phyloP scores from a whole-genome alignment of 2,797 vertebrate species.

The Phoxinus dragarum region DNA sequence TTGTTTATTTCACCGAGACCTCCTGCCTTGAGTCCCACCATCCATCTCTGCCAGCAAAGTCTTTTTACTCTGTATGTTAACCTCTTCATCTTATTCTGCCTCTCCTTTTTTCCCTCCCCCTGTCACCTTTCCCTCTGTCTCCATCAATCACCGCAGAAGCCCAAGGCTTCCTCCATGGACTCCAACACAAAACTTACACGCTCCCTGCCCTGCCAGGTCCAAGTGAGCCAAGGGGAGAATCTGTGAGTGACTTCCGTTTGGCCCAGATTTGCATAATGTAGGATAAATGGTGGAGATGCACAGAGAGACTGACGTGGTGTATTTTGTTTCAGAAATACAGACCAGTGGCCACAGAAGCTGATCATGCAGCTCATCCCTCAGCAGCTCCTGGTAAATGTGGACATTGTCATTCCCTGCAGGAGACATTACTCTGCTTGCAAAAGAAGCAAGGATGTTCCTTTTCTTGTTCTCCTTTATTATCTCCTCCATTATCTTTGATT shows the following conservation, averaged over 20 bases:
- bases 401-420: background rate
- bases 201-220: constrained; percentile 92
- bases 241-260: constrained; percentile 81
- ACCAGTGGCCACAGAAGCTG: constrained; percentile 95
- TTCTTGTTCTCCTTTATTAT: background rate
- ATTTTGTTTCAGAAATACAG: constrained; percentile 82
- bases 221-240: constrained; percentile 92
- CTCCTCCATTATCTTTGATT: background rate
- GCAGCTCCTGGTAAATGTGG: constrained; percentile 85
- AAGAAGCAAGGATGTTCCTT: background rate
- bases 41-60: constrained; percentile 28
- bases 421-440: background rate
- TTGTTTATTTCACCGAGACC: constrained; percentile 50
- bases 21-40: constrained; percentile 5
- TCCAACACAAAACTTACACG: constrained; percentile 88
- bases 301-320: background rate
- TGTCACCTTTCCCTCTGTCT: constrained; percentile 34
- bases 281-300: background rate
- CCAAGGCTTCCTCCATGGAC: constrained; percentile 89
- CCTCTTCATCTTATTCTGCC: constrained; percentile 30
- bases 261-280: constrained; percentile 20
- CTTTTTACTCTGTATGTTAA: constrained; percentile 37
- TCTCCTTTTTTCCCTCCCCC: constrained; percentile 19
- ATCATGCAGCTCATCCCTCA: constrained; percentile 97
- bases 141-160: constrained; percentile 82